phyloP scores from a whole-genome alignment of 2,888 invertebrate genomes.

The Drosophila sordidula region DNA sequence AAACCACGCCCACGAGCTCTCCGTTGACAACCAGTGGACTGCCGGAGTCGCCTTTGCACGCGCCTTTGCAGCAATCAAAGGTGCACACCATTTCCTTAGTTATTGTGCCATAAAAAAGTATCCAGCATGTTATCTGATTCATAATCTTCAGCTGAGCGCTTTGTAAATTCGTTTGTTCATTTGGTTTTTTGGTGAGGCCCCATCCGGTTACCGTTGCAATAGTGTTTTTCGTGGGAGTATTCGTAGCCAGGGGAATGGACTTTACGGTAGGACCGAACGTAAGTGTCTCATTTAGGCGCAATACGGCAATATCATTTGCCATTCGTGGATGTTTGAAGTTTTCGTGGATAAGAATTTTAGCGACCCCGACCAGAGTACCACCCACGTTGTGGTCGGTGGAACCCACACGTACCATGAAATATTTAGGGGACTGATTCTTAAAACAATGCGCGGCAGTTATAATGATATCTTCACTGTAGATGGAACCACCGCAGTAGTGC shows the following conservation, averaged over 20 bases:
- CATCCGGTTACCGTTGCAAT: slow-evolving; percentile 55
- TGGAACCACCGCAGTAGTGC: slow-evolving; percentile 86
- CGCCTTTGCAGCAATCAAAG: not conserved
- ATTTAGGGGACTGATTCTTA: slow-evolving; percentile 39
- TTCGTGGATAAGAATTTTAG: slow-evolving; percentile 80
- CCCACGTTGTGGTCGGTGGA: slow-evolving; percentile 83
- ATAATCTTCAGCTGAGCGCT: slow-evolving; percentile 82
- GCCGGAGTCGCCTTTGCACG: slow-evolving; percentile 66
- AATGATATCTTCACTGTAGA: slow-evolving; percentile 85
- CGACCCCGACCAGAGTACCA: slow-evolving; percentile 47
- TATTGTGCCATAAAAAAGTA: slow-evolving; percentile 65
- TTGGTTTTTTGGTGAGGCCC: slow-evolving; percentile 21
- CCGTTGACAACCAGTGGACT: slow-evolving; percentile 54
- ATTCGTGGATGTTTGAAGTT: slow-evolving; percentile 80
- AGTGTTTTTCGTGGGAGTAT: slow-evolving; percentile 41
- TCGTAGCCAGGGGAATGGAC: slow-evolving; percentile 83
- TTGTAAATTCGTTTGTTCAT: slow-evolving; percentile 71
- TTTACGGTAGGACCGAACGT: slow-evolving; percentile 78
- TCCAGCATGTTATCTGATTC: slow-evolving; percentile 76
- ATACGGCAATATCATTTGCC: slow-evolving; percentile 86
- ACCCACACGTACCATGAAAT: slow-evolving; percentile 85
- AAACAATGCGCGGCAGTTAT: slow-evolving; percentile 87
- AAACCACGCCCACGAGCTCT: slow-evolving; percentile 56
- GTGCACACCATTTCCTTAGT: slow-evolving; percentile 46
- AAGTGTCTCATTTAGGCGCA: slow-evolving; percentile 85